Evolutionary conservation across 2,797 vertebrate genomes (phyloP).

Genomic region (Knipowitschia caucasica): DNA sequence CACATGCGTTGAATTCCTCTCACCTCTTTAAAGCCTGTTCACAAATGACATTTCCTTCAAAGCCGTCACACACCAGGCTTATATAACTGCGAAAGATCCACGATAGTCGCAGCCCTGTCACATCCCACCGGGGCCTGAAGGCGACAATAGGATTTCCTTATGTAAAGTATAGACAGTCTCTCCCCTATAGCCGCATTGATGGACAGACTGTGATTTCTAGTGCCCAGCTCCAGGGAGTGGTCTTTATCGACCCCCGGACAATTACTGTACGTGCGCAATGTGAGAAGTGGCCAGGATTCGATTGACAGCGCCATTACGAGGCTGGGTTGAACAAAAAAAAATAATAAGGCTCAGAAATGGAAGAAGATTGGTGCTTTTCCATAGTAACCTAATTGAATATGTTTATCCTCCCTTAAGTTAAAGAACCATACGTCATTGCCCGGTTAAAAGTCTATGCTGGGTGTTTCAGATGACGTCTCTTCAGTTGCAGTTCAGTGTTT

Average conservation of each 20-base stretch:
- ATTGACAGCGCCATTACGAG: conserved; percentile 13
- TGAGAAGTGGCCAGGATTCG: conserved; percentile 31
- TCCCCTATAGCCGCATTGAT: conserved; percentile 33
- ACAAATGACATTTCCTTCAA: conserved; percentile 5
- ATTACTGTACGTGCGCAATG: conserved; percentile 47
- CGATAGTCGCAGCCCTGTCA: neutral
- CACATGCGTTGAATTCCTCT: neutral
- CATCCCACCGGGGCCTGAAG: neutral
- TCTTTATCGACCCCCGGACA: conserved; percentile 47
- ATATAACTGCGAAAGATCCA: neutral
- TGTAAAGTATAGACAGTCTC: conserved; percentile 7
- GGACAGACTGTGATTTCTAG: conserved; percentile 42
- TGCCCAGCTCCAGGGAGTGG: conserved; percentile 1
- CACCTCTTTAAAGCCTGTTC: neutral
- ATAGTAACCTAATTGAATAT: conserved; percentile 51
- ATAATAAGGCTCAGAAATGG: conserved; percentile 5
- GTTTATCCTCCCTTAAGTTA: conserved; percentile 16
- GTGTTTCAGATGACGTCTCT: neutral
- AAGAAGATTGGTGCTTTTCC: conserved; percentile 43
- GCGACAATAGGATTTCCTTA: conserved; percentile 3
- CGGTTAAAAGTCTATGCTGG: neutral
- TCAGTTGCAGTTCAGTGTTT: neutral
- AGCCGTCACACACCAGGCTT: neutral
- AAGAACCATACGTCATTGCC: conserved; percentile 43
- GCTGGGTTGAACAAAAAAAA: conserved; percentile 2